phyloP scores from a whole-genome alignment of 1,140 invertebrate genomes.

The Orussus abietinus region DNA sequence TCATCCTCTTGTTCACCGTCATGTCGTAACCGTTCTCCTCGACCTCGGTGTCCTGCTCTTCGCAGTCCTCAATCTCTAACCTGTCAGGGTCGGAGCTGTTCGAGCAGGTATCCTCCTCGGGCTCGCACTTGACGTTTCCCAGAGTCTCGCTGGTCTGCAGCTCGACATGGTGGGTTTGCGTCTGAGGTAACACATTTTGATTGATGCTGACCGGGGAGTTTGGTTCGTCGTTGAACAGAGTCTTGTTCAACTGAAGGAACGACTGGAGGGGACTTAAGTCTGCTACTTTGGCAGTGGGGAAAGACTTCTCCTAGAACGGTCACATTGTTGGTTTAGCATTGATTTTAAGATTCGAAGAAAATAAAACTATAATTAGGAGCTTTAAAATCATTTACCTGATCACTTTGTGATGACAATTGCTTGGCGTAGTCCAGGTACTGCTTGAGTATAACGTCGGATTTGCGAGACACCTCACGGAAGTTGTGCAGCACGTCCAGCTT shows the following conservation, averaged over 20 bases:
- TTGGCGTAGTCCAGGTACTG: constrained; percentile 55
- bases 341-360: no score
- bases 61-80: constrained; percentile 53
- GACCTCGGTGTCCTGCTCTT: constrained; percentile 40
- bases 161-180: constrained; percentile 45
- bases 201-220: constrained; percentile 50
- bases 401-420: constrained; percentile 42
- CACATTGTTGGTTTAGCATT: no score
- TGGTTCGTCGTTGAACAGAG: constrained; percentile 45
- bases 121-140: constrained; percentile 42
- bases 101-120: constrained; percentile 50
- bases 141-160: constrained; percentile 28
- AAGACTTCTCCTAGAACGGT: constrained; percentile 44
- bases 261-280: constrained; percentile 43
- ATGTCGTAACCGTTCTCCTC: constrained; percentile 51
- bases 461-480: constrained; percentile 52
- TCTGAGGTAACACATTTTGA: constrained; percentile 49
- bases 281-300: constrained; percentile 49
- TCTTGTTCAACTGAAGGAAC: constrained; percentile 47
- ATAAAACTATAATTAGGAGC: no score
- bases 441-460: constrained; percentile 54
- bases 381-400: constrained; percentile 35
- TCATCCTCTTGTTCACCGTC: constrained; percentile 40
- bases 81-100: constrained; percentile 58
- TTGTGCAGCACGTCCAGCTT: constrained; percentile 52